These are phyloP conservation scores for Synergus laeviventris DNA, from an alignment of 2,888 invertebrate species.

Conservation along the genomic window DNA sequence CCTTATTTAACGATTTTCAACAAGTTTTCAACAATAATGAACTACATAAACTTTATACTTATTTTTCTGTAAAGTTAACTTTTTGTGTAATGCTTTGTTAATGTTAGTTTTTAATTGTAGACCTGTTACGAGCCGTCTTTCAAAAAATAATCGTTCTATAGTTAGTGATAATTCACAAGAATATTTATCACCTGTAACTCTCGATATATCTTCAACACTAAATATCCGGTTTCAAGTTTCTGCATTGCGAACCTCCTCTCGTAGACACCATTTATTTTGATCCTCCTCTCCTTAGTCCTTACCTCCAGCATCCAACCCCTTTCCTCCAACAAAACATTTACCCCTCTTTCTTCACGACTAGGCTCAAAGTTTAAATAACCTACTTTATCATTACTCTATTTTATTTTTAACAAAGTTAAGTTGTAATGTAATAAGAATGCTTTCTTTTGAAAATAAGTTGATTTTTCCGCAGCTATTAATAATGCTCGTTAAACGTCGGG, in stretches of 20 bases:
- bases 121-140: constrained; percentile 17
- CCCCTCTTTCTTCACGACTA: background rate
- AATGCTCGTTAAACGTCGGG: too few species aligned
- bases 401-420: too few species aligned
- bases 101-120: constrained; percentile 14
- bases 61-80: too few species aligned
- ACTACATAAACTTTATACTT: too few species aligned
- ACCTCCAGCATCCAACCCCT: constrained; percentile 17
- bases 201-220: constrained; percentile 39
- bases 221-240: constrained; percentile 36
- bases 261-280: constrained; percentile 33
- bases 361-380: background rate
- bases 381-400: background rate
- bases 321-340: constrained; percentile 15
- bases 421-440: too few species aligned
- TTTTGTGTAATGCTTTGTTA: background rate
- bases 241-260: constrained; percentile 19
- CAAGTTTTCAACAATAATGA: too few species aligned
- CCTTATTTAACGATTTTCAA: too few species aligned
- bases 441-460: too few species aligned
- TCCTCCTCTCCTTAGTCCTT: constrained; percentile 14
- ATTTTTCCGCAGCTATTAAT: too few species aligned
- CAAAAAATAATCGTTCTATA: constrained; percentile 22
- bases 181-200: constrained; percentile 33
- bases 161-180: constrained; percentile 31